Evolutionary conservation across 2,888 invertebrate genomes (phyloP), one percentile per base, ranked within the genome.

Genomic region (Lasioglossum lativentre): DNA sequence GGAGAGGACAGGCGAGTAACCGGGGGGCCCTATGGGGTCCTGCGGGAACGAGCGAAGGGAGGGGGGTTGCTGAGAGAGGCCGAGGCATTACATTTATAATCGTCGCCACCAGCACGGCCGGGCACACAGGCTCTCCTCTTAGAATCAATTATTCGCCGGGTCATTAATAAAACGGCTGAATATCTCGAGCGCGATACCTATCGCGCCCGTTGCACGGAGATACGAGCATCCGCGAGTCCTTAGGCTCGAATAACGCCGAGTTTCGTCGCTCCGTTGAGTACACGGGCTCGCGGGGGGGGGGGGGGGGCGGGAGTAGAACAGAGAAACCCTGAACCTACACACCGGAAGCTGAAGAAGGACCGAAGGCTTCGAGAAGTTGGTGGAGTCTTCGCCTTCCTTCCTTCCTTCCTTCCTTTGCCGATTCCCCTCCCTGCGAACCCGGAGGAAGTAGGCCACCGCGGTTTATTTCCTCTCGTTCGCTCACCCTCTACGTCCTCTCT

Each of bases 401-500:
- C 27, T 27, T 27, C 59, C 27, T 59, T 59, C 27, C 59, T 85
- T 86, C 86, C 86, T 86, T 80, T 66, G 77, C 40, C 80, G 76
- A 88, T 87, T 87, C 88, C 45, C 84, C 73, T 82, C 68, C n/a
- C n/a, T 56, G 56, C n/a, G 56, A 56, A 56, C 56, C 2, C 56
- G 4, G 56, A 74, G 88, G 87, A 92, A 91, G 87, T 91, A 86
- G 90, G 90, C 88, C 90, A 91, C 80, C 76, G 83, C 80, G 88
- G 89, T 91, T 91, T 89, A 90, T 91, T 89, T 87, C 89, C 89
- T 87, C 83, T 78, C 75, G 73, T 90, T 88, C 86, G 80, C 83
- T 63, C 30, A 27, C 59, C 27, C 59, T 27, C 16, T 59, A n/a
- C 16, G 27, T 34, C 72, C 38, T 56, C 2, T 3, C 19, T 27